Evolutionary conservation across 2,888 invertebrate genomes (phyloP).

Genomic region (Physocephala rufipes): DNA sequence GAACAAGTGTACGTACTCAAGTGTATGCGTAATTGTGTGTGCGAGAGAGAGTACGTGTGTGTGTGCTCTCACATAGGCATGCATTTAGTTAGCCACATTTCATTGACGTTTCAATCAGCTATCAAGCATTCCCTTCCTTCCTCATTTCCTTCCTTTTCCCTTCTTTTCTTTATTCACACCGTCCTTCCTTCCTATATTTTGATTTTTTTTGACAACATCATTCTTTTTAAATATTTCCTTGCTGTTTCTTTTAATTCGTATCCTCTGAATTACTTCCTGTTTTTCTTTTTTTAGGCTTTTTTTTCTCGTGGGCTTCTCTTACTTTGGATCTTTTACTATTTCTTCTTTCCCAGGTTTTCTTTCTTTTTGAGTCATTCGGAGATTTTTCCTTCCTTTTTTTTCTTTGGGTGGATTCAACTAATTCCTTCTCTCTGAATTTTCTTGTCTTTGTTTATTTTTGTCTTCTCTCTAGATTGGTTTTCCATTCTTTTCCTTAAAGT

Average conservation of each 20-base stretch:
- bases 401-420: too few relatives aligned
- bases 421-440: too few relatives aligned
- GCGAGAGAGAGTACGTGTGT: not conserved
- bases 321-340: too few relatives aligned
- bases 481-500: too few relatives aligned
- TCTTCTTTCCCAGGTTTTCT: too few relatives aligned
- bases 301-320: too few relatives aligned
- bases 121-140: not conserved
- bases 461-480: too few relatives aligned
- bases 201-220: too few relatives aligned
- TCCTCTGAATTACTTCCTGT: not conserved
- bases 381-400: too few relatives aligned
- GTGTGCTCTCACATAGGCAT: conserved; percentile 7
- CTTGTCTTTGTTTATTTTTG: too few relatives aligned
- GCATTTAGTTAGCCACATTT: conserved; percentile 23
- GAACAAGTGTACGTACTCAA: not conserved
- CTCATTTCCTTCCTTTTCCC: not conserved
- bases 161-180: not conserved
- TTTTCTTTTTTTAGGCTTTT: not conserved
- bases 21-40: not conserved
- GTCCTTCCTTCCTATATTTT: not conserved
- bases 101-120: conserved; percentile 27
- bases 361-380: too few relatives aligned
- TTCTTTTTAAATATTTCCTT: not conserved
- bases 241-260: not conserved